Conservation (phyloP, 37 sponge, comb jelly and placozoan species). For the Cladorhizidae sp. region DNA sequence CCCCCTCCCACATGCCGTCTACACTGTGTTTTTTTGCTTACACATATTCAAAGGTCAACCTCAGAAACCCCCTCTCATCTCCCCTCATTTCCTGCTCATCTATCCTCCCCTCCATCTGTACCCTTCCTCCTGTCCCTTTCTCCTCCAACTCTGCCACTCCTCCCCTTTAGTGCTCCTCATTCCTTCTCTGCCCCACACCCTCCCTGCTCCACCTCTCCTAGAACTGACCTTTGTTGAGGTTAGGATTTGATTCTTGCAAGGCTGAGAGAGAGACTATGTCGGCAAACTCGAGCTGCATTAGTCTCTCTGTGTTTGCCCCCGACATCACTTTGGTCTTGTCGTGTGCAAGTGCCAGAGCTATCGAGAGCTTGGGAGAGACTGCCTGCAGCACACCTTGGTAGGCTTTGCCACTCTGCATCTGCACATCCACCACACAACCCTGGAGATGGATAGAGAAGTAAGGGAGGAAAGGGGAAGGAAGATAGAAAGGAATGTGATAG, state of each 20-base stretch:
- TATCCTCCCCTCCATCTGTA: not conserved
- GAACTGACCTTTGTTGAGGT: not conserved
- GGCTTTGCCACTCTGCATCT: slow-evolving; percentile 21
- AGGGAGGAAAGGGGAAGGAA: not conserved
- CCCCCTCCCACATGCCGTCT: too few species aligned
- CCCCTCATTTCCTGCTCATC: not conserved
- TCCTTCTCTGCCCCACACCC: too few species aligned
- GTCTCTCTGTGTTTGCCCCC: slow-evolving; percentile 18
- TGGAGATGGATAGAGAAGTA: not conserved
- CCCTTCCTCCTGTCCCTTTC: too few species aligned
- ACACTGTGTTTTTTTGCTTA: too few species aligned
- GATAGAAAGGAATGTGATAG: too few species aligned
- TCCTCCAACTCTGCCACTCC: too few species aligned
- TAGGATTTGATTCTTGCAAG: slow-evolving; percentile 1
- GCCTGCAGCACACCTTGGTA: slow-evolving; percentile 52
- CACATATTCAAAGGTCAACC: too few species aligned
- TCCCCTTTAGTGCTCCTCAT: too few species aligned
- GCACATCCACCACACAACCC: slow-evolving; percentile 61
- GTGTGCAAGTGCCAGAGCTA: slow-evolving; percentile 39
- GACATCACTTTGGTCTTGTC: slow-evolving; percentile 29
- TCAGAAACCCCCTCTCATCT: not conserved
- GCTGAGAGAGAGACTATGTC: slow-evolving; percentile 32
- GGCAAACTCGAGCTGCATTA: slow-evolving; percentile 16
- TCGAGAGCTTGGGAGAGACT: slow-evolving; percentile 52
- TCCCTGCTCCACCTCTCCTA: not conserved